Conservation (phyloP, 2,797 vertebrate species). For the Aeoliscus strigatus region DNA sequence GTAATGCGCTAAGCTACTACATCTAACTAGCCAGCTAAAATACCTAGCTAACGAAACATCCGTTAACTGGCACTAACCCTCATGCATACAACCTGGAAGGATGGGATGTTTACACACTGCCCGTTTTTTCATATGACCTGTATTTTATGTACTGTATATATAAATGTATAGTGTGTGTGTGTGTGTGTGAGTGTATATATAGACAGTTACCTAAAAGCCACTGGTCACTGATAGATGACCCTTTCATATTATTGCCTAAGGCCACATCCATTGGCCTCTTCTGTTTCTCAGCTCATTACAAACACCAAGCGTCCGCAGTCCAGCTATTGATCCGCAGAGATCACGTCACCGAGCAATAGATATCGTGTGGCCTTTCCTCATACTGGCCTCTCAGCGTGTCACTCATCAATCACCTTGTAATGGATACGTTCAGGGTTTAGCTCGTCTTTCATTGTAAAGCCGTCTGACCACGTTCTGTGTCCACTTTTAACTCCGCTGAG, state of each 20-base stretch:
- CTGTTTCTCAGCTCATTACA: slow-evolving; percentile 38
- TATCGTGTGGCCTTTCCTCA: slow-evolving; percentile 51
- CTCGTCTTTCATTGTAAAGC: slow-evolving; percentile 35
- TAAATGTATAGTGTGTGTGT: too few relatives aligned
- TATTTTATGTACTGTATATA: too few relatives aligned
- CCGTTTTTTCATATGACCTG: too few relatives aligned
- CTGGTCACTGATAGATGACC: slow-evolving; percentile 40
- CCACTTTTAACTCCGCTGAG: slow-evolving; percentile 36
- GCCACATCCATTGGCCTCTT: slow-evolving; percentile 34
- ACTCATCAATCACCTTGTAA: slow-evolving; percentile 51
- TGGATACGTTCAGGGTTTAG: slow-evolving; percentile 28
- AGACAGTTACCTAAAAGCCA: slow-evolving; percentile 23
- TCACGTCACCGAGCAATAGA: slow-evolving; percentile 48
- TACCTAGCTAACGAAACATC: too few relatives aligned
- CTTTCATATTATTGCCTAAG: slow-evolving; percentile 30
- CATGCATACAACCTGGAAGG: too few relatives aligned
- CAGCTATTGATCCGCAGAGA: slow-evolving; percentile 58
- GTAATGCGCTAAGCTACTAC: too few relatives aligned
- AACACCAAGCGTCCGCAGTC: slow-evolving; percentile 24
- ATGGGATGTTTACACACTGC: too few relatives aligned
- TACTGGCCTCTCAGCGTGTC: slow-evolving; percentile 27
- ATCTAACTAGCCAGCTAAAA: too few relatives aligned
- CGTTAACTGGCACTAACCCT: too few relatives aligned
- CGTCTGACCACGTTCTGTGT: slow-evolving; percentile 46
- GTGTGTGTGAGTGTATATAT: too few relatives aligned